Evolutionary conservation across 2,797 vertebrate genomes (phyloP), one percentile per base, ranked within the genome.

Genomic region (Spheniscus humboldti): DNA sequence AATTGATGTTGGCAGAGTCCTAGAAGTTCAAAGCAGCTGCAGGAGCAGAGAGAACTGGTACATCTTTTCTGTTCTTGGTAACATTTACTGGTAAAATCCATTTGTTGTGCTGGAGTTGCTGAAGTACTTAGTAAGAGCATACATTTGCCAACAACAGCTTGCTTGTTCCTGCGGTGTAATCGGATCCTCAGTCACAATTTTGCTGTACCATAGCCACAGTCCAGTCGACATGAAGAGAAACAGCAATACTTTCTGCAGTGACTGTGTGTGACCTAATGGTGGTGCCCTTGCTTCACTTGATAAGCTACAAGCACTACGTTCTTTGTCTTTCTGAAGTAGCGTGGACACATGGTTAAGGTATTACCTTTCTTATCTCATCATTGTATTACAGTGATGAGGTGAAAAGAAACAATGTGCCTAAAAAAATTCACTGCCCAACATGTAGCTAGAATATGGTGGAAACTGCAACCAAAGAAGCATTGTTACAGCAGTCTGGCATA

Each of bases 241-340:
- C 8, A 9, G 82, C 57, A 18, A 18, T 30, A 7, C 25, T 52
- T 77, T 12, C 20, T 74, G n/a, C 95, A 90, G 37, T 75, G 45
- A 23, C 77, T 52, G 4, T 18, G 13, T 81, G 62, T 91, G 84
- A 10, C 96, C 96, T 89, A 76, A 47, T 5, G 13, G 93, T 95
- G 95, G 95, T 81, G 93, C 93, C 83, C 95, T 93, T 87, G 89
- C 92, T 66, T 91, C 74, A 69, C 53, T 90, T 56, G 43, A 18
- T 69, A 22, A 57, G n/a, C 80, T 66, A 8, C 27, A 25, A 48
- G 39, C 41, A 7, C 43, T 11, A 8, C 0, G 3, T 66, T 88
- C 87, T 95, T 96, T 95, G 93, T 92, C 88, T 91, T 72, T 91
- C 60, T 73, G 53, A 66, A 85, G 80, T 19, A 56, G 37, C 4